Base-by-base conservation (phyloP, 2,113 vertebrate species). In the Aegithalos caudatus region DNA sequence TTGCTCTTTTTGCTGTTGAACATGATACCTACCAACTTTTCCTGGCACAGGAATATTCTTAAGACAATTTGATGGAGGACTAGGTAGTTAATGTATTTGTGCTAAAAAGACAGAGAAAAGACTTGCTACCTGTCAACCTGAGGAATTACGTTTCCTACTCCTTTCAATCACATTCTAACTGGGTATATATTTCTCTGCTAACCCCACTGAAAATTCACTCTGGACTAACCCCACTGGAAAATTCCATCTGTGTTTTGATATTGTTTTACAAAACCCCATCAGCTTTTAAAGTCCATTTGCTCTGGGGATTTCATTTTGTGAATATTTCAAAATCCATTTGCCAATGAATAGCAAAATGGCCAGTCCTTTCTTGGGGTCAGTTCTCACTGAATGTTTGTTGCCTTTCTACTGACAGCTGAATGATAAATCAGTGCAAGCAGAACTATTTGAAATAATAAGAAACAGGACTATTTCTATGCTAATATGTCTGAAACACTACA, bases 301-400 rank as follows among this genome's bases (percentile, higher is more conserved):
- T 88, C 42, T 3, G 47, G 56, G 61, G 82, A 90, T 95, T 95
- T 88, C 77, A 95, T 94, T 95, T 85, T 67, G 60, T 60, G 92
- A 88, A 48, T 81, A 92, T 88, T 88, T 92, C 91, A 95, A 95
- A 92, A 95, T 84, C 70, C 65, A 81, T 61, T 93, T 97, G 90
- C 81, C 86, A 88, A 22, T 66, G 76, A 56, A 83, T 3, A 93
- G 82, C 44, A 88, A 76, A 81, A 70, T 92, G 24, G 1, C 50
- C 38, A 61, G 73, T 74, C 57, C 65, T 89, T 94, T 90, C 94
- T 73, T 86, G 77, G 79, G 94, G 95, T 96, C 94, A 95, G 5
- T 23, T 96, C 76, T 23, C 78, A 89, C 40, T 40, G 77, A 85
- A 62, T 77, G 33, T 50, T 82, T 95, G 84, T 86, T 91, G 70